Conservation (phyloP, 2,113 vertebrate species). For the Taurulus bubalis region DNA sequence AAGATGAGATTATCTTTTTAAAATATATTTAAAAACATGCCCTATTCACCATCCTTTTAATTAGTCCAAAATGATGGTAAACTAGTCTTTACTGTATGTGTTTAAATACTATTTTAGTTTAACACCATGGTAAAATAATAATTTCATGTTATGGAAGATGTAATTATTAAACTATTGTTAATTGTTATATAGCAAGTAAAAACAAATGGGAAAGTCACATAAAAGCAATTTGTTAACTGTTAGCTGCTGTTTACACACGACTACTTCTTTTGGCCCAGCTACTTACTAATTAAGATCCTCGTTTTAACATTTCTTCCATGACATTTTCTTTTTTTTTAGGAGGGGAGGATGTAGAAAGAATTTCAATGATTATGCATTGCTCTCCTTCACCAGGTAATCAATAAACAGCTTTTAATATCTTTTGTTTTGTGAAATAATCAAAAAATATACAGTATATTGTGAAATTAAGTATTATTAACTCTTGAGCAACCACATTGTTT, state of each 20-base stretch:
- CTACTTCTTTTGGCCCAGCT: neutral
- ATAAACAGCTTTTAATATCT: neutral
- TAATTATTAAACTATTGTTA: neutral
- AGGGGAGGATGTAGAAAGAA: conserved; percentile 85
- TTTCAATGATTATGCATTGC: conserved; percentile 91
- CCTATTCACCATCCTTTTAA: neutral
- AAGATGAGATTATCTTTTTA: neutral
- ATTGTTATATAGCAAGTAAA: neutral
- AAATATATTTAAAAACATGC: neutral
- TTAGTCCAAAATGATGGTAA: neutral
- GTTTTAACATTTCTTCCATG: neutral
- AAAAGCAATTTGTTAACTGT: neutral
- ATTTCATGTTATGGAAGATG: neutral
- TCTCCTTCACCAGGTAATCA: conserved; percentile 92
- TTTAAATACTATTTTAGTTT: neutral
- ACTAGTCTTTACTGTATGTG: neutral
- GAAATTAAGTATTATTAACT: neutral
- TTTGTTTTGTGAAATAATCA: neutral
- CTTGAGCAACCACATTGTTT: neutral
- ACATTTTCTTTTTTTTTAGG: conserved; percentile 59
- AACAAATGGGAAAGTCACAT: neutral
- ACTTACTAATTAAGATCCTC: no score
- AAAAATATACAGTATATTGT: neutral
- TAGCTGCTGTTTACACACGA: neutral
- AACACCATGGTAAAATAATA: neutral